Conservation (phyloP, 2,113 vertebrate genomes). For the Gobio gobio region DNA sequence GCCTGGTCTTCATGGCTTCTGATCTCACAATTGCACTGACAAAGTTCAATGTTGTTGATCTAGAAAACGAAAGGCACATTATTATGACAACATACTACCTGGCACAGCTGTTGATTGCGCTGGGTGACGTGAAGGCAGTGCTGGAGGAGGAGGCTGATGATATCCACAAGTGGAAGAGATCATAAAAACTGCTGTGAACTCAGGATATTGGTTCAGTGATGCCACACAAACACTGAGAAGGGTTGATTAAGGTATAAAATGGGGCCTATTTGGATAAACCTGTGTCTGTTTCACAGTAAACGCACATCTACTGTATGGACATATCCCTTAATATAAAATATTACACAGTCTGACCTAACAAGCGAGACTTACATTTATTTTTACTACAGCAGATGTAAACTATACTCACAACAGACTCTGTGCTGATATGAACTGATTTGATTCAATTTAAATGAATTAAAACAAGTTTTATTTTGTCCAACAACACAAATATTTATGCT, state of each 20-base stretch:
- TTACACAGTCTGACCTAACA: not conserved
- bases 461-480: not conserved
- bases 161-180: constrained; percentile 73
- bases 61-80: constrained; percentile 53
- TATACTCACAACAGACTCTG: not conserved
- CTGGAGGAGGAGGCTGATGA: constrained; percentile 56
- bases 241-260: not conserved
- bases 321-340: not conserved
- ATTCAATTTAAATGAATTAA: not conserved
- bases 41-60: constrained; percentile 68
- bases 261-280: not conserved
- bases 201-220: not conserved
- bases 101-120: constrained; percentile 79
- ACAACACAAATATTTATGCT: not conserved
- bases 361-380: not conserved
- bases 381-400: not conserved
- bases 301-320: not conserved
- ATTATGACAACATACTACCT: constrained; percentile 84
- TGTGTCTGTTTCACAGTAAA: not conserved
- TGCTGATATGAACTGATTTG: not conserved
- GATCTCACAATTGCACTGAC: constrained; percentile 76
- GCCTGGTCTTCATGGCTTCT: constrained; percentile 77
- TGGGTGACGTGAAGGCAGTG: constrained; percentile 70
- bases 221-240: not conserved
- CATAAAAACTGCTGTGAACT: constrained; percentile 58